Conservation (phyloP, 2,113 vertebrate species). For the Xenus cinereus region DNA sequence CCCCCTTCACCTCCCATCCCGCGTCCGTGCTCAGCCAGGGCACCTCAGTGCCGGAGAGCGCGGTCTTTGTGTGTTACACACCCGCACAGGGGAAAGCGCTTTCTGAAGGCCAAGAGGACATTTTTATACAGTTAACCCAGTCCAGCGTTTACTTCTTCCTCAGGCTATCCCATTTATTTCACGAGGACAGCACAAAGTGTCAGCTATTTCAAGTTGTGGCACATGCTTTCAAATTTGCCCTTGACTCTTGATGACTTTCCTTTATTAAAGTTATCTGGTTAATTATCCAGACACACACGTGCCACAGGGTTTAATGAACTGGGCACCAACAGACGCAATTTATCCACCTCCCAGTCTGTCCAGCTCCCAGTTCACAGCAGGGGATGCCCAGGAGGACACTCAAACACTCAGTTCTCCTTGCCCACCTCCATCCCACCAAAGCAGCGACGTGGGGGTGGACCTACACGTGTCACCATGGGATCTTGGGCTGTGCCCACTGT, state of each 20-base stretch:
- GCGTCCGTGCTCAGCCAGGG: fast-evolving
- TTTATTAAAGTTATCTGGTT: not conserved
- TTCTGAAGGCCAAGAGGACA: not conserved
- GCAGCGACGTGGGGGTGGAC: fast-evolving
- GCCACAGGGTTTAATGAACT: not conserved
- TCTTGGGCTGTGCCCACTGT: not conserved
- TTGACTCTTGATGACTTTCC: not conserved
- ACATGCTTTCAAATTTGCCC: not conserved
- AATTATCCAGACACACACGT: not conserved
- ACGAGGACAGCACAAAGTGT: constrained; percentile 12
- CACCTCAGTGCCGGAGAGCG: not conserved
- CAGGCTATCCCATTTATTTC: not conserved
- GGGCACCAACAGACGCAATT: not conserved
- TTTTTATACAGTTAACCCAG: not conserved
- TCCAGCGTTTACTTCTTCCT: not conserved
- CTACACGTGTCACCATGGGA: fast-evolving
- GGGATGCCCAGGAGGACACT: not conserved
- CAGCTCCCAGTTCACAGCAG: not conserved
- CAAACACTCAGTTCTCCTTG: not conserved
- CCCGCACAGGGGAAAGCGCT: not conserved
- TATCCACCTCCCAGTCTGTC: not conserved
- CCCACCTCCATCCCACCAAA: not conserved
- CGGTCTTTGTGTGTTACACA: fast-evolving
- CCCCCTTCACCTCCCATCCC: not conserved
- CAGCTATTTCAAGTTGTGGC: not conserved